A percentile compares a stretch with the other conserved stretches of the same genome.
Evolutionary conservation across 1,140 invertebrate genomes (phyloP).

Genomic region (Drosophila asahinai): DNA sequence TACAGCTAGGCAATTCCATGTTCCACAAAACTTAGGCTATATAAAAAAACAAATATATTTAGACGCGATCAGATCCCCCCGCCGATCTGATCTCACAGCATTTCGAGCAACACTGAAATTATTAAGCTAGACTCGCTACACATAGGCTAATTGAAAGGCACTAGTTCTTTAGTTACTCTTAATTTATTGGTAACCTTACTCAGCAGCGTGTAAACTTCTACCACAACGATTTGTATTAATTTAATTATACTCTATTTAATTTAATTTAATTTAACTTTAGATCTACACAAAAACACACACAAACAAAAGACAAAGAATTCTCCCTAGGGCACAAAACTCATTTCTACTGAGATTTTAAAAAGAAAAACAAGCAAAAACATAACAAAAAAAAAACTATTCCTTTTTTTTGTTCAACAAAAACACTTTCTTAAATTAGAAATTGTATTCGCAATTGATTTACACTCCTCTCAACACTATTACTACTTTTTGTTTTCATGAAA

Average conservation of each 20-base stretch:
- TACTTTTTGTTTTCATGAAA: conserved; percentile 76
- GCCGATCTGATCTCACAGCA: conserved; percentile 40
- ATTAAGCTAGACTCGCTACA: conserved; percentile 50
- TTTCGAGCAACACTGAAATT: conserved; percentile 60
- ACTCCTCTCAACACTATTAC: conserved; percentile 17
- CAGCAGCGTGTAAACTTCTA: conserved; percentile 49
- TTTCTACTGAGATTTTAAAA: conserved; percentile 24
- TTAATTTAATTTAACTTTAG: conserved; percentile 44
- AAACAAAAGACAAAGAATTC: conserved; percentile 82
- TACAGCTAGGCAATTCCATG: conserved; percentile 84
- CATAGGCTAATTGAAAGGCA: conserved; percentile 24
- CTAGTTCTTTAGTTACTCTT: conserved; percentile 33
- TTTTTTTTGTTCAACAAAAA: conserved; percentile 81
- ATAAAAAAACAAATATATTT: conserved; percentile 8
- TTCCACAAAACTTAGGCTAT: conserved; percentile 73
- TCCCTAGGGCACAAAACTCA: conserved; percentile 74
- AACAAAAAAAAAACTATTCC: conserved; percentile 49
- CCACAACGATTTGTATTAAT: conserved; percentile 79
- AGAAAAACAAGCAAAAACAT: conserved; percentile 7
- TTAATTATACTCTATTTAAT: conserved; percentile 58
- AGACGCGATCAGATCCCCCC: conserved; percentile 21
- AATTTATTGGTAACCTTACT: conserved; percentile 67
- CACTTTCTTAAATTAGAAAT: conserved; percentile 49
- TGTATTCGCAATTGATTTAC: conserved; percentile 35
- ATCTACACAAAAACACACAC: conserved; percentile 27